Base-by-base conservation (phyloP, 1,140 invertebrate species). In the Anthonomus grandis region DNA sequence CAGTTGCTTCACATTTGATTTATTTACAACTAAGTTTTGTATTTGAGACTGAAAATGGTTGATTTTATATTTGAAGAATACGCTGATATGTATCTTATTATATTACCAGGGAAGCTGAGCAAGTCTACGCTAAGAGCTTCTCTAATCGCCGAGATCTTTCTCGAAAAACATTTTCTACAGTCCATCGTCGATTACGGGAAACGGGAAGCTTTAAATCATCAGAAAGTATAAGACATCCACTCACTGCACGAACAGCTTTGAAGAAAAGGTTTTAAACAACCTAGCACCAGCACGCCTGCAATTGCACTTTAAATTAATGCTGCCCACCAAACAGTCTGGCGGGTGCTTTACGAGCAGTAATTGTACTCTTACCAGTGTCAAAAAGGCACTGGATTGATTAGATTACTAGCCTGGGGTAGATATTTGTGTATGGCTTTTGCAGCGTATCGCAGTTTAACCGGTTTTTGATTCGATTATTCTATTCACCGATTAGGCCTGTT, bases 401-500 rank as follows among this genome's bases (percentile, higher is more conserved):
- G n/a, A n/a, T n/a, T n/a, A n/a, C n/a, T n/a, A n/a, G 27, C 27
- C 27, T 8, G 6, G 27, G 27, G 27, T 31, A 31, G 6, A 31
- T 8, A 8, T 42, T 42, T 42, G 13, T 42, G 12, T 12, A 42
- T 42, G 39, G 3, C 21, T 42, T 42, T 42, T 13, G 15, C 2
- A 18, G n/a, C 21, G 13, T 42, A 15, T 42, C 18, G n/a, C 22
- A 47, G 24, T 6, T 15, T 10, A 49, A 49, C 47, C 47, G 21
- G 18, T 18, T 21, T 34, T 49, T 36, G 24, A 18, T 49, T 34
- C 27, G 15, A 34, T 19, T 3, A 37, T 49, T 34, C 21, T 49
- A 34, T 49, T 34, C 4, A 36, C 47, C 8, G 47, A 49, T 37
- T 4, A 34, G 27, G 47, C 24, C 12, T 49, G 47, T 49, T 49